phyloP scores from a whole-genome alignment of 2,888 invertebrate species.

The Clunio marinus region DNA sequence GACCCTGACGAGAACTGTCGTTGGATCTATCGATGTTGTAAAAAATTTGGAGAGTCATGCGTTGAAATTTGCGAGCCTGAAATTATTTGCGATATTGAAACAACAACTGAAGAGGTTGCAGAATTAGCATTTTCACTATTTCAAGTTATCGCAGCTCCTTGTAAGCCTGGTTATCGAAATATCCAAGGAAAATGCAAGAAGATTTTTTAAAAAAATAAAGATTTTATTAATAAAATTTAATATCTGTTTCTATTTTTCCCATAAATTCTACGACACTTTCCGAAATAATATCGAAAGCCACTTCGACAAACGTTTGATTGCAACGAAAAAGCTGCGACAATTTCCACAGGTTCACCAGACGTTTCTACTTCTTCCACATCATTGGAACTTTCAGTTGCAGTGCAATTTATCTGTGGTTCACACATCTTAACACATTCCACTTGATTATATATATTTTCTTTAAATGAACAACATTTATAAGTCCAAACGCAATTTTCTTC shows the following conservation, averaged over 20 bases:
- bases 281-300: not conserved
- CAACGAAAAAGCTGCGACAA: not conserved
- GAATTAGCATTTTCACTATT: not conserved
- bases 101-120: not conserved
- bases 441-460: not conserved
- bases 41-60: not conserved
- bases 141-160: not conserved
- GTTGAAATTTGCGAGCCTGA: conserved; percentile 16
- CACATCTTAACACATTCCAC: conserved; percentile 8
- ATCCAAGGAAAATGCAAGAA: not conserved
- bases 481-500: conserved; percentile 11
- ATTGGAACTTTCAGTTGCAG: not conserved
- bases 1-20: not conserved
- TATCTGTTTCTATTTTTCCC: not conserved
- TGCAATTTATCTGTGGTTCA: conserved; percentile 2
- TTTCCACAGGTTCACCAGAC: not conserved
- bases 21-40: conserved; percentile 1
- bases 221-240: not conserved
- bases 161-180: not conserved
- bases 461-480: conserved; percentile 15
- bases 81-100: not conserved
- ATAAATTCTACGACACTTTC: not conserved
- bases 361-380: not conserved
- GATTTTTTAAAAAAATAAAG: conserved; percentile 7
- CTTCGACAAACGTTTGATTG: not conserved